Percentiles rank a stretch among this genome's conserved stretches.
These are phyloP conservation scores for Stenoptilia bipunctidactyla DNA, from an alignment of 2,888 invertebrate species.

Conservation along the genomic window DNA sequence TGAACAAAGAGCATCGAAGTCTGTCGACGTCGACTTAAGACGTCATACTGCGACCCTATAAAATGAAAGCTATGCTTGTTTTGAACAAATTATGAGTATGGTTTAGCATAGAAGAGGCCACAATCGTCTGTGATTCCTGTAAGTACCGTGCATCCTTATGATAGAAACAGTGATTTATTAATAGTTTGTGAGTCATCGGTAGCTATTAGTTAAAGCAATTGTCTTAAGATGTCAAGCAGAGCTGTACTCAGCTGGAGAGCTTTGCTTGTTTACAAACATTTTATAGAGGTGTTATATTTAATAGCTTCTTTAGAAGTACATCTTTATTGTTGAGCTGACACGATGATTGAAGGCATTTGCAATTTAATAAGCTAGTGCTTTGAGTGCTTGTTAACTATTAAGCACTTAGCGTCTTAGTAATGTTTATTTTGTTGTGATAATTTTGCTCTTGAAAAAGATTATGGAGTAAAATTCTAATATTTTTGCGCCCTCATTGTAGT, in stretches of 20 bases:
- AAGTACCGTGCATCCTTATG: conserved; percentile 31
- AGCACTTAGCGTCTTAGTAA: too few species aligned
- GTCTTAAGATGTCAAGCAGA: conserved; percentile 36
- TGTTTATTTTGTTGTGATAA: too few species aligned
- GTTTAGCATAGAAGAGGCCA: conserved; percentile 55
- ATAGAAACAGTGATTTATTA: conserved; percentile 52
- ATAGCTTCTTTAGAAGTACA: conserved; percentile 60
- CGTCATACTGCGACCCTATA: conserved; percentile 62
- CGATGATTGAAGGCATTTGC: conserved; percentile 34
- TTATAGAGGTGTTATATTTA: conserved; percentile 64
- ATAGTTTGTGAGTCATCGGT: conserved; percentile 58
- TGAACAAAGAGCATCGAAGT: conserved; percentile 45
- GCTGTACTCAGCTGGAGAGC: conserved; percentile 50
- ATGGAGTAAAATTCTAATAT: too few species aligned
- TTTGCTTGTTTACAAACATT: conserved; percentile 69
- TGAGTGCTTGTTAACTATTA: not conserved
- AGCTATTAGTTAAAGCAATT: conserved; percentile 48
- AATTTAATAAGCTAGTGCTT: conserved; percentile 7
- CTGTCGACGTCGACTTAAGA: conserved; percentile 34
- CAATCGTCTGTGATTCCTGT: conserved; percentile 62
- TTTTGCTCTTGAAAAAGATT: too few species aligned
- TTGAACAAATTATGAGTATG: conserved; percentile 67
- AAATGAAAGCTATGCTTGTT: conserved; percentile 46
- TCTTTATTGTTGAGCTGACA: conserved; percentile 42
- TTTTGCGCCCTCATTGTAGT: too few species aligned